A percentile compares a stretch with the other conserved stretches of the same genome.
Evolutionary conservation across 2,113 vertebrate species (phyloP).

Genomic region (Gasterosteus nipponicus): DNA sequence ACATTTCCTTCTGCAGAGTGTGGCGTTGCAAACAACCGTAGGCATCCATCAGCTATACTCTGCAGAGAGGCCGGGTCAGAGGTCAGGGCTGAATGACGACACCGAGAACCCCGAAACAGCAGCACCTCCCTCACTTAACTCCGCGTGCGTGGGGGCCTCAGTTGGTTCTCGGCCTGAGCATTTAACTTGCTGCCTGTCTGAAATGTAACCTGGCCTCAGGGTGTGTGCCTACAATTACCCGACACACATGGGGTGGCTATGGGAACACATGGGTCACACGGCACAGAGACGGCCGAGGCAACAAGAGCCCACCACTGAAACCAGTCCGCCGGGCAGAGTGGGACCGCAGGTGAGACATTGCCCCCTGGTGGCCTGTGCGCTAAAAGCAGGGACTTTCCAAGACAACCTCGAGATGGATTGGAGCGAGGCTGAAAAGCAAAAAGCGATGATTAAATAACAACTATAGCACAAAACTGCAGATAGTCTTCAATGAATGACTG

Average conservation of each 20-base stretch:
- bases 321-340: slow-evolving; percentile 18
- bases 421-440: slow-evolving; percentile 16
- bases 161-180: slow-evolving; percentile 33
- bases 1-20: not conserved
- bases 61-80: slow-evolving; percentile 25
- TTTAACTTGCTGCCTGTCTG: slow-evolving; percentile 49
- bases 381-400: slow-evolving; percentile 24
- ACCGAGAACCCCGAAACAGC: slow-evolving; percentile 18
- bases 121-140: slow-evolving; percentile 53
- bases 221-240: slow-evolving; percentile 31
- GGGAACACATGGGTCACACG: slow-evolving; percentile 48
- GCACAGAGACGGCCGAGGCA: slow-evolving; percentile 15
- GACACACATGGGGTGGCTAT: slow-evolving; percentile 33
- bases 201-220: slow-evolving; percentile 47
- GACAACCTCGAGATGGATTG: not conserved
- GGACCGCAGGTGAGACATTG: slow-evolving; percentile 67
- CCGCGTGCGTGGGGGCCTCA: slow-evolving; percentile 59
- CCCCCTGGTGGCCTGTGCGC: slow-evolving; percentile 71
- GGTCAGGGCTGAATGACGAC: slow-evolving; percentile 36
- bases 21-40: not conserved
- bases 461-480: not conserved
- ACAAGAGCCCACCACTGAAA: slow-evolving; percentile 35
- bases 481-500: not conserved
- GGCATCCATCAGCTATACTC: not conserved
- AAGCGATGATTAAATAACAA: slow-evolving; percentile 7